Conservation (phyloP, 92 coral and sea anemone genomes). For the Meandrina meandrites region DNA sequence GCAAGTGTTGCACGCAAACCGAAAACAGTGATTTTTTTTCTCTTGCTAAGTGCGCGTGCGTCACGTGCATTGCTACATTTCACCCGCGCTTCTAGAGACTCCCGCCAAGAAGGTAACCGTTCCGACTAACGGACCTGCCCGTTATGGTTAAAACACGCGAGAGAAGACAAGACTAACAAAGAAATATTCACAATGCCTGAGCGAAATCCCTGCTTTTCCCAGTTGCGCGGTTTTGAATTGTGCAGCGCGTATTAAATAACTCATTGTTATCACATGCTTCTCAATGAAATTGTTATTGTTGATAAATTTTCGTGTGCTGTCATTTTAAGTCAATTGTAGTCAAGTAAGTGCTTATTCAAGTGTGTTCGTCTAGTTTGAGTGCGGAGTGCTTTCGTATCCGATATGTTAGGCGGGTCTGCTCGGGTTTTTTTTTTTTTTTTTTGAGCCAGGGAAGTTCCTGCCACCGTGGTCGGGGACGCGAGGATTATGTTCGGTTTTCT, state of each 20-base stretch:
- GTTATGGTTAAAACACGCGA: neutral
- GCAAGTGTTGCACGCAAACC: neutral
- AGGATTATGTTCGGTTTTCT: neutral
- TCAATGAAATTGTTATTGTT: neutral
- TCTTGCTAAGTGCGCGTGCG: neutral
- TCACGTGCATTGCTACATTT: neutral
- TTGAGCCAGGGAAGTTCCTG: neutral
- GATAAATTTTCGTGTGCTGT: neutral
- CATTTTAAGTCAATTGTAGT: neutral
- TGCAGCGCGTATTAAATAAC: too few relatives aligned
- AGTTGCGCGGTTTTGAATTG: neutral
- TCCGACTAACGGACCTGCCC: neutral
- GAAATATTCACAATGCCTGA: neutral
- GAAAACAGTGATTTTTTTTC: neutral
- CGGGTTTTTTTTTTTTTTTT: too few relatives aligned
- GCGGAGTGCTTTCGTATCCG: neutral
- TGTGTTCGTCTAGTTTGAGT: neutral
- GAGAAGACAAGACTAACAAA: neutral
- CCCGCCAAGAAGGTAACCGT: neutral
- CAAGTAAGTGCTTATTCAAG: neutral
- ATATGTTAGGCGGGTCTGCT: neutral
- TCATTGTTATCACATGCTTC: neutral
- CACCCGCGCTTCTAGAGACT: neutral
- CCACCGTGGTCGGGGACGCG: neutral
- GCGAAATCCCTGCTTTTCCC: neutral